phyloP scores from a whole-genome alignment of 2,888 invertebrate genomes.

The Cosmopolites sordidus region DNA sequence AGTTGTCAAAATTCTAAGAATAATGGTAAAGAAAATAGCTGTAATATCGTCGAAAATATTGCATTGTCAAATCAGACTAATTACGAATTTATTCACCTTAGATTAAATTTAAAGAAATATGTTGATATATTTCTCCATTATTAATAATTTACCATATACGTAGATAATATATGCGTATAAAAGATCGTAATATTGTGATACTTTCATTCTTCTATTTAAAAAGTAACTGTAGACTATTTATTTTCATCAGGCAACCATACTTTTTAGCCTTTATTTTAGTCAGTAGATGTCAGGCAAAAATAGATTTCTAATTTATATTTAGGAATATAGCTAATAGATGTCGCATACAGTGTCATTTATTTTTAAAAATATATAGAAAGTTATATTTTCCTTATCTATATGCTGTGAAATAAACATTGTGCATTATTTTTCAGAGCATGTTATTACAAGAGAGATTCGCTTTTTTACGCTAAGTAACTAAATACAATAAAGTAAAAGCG shows the following conservation, averaged over 20 bases:
- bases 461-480: slow-evolving; percentile 16
- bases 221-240: too few relatives aligned
- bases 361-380: not conserved
- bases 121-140: too few relatives aligned
- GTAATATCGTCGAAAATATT: not conserved
- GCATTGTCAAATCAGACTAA: not conserved
- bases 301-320: not conserved
- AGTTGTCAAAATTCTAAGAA: not conserved
- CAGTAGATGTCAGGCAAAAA: not conserved
- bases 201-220: too few relatives aligned
- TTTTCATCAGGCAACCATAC: slow-evolving; percentile 5
- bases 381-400: not conserved
- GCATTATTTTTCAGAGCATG: slow-evolving; percentile 22
- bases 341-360: not conserved
- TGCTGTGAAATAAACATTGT: slow-evolving; percentile 7
- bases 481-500: slow-evolving; percentile 20
- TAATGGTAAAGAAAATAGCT: not conserved
- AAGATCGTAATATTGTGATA: too few relatives aligned
- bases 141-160: too few relatives aligned
- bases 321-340: not conserved
- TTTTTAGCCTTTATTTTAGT: not conserved
- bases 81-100: too few relatives aligned
- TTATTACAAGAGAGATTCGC: slow-evolving; percentile 12
- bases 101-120: too few relatives aligned
- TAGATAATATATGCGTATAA: too few relatives aligned